These are phyloP conservation scores for Aricia agestis DNA, from an alignment of 1,140 invertebrate species.

Conservation along the genomic window DNA sequence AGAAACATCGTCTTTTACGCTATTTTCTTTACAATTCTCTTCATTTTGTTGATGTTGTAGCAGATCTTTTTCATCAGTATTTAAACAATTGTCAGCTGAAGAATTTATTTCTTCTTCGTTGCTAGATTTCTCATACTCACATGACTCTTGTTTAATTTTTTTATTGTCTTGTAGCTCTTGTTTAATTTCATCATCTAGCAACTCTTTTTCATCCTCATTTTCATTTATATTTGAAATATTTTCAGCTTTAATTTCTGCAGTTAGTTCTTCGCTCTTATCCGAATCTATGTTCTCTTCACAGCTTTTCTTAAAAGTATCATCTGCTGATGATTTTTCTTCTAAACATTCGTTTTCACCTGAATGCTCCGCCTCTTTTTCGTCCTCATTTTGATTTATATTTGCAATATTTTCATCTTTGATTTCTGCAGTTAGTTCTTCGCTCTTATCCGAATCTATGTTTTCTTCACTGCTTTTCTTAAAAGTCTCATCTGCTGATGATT, in stretches of 20 bases:
- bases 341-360: not conserved
- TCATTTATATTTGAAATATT: not conserved
- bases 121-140: not conserved
- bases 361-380: slow-evolving; percentile 6
- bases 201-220: slow-evolving; percentile 5
- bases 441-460: not conserved
- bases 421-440: too few relatives aligned
- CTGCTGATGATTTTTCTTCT: not conserved
- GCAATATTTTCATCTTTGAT: too few relatives aligned
- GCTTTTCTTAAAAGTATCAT: not conserved
- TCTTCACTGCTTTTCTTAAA: not conserved
- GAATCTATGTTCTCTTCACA: not conserved
- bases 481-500: not conserved
- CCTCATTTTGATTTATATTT: slow-evolving; percentile 5
- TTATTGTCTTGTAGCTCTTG: not conserved
- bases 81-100: not conserved
- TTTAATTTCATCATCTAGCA: not conserved
- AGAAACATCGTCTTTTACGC: slow-evolving; percentile 4
- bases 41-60: slow-evolving; percentile 3
- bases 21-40: slow-evolving; percentile 18
- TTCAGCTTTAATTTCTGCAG: too few relatives aligned
- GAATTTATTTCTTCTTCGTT: not conserved
- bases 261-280: not conserved
- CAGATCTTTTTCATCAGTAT: not conserved
- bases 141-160: not conserved